A percentile compares a stretch with the other conserved stretches of the same genome.
phyloP scores from a whole-genome alignment of 2,113 vertebrate genomes.

The Shinisaurus crocodilurus region DNA sequence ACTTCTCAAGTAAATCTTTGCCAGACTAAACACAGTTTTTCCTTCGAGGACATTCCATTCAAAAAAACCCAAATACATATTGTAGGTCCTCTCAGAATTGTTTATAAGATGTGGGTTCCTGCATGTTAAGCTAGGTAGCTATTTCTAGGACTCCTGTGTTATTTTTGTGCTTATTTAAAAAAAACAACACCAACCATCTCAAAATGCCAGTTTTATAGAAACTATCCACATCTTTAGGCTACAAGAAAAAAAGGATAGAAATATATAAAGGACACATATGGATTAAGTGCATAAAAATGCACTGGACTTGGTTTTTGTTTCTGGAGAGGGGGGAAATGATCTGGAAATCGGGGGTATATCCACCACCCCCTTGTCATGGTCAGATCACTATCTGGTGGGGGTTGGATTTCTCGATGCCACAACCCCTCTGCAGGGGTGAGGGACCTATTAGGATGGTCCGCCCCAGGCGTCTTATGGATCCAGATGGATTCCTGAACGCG shows the following conservation, averaged over 20 bases:
- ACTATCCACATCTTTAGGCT: conserved; percentile 7
- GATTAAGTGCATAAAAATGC: conserved; percentile 58
- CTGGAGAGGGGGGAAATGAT: too few species aligned
- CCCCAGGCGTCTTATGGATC: too few species aligned
- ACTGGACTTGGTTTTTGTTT: too few species aligned
- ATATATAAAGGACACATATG: conserved; percentile 41
- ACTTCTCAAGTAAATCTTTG: conserved; percentile 68
- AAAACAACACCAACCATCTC: neutral
- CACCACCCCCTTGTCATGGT: too few species aligned
- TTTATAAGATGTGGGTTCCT: conserved; percentile 41
- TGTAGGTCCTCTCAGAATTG: conserved; percentile 37
- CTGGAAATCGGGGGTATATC: too few species aligned
- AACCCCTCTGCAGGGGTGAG: too few species aligned
- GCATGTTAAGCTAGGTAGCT: conserved; percentile 35
- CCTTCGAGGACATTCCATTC: conserved; percentile 42
- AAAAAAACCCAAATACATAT: conserved; percentile 57
- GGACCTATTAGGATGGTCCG: too few species aligned
- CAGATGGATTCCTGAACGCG: too few species aligned
- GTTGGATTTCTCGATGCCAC: too few species aligned
- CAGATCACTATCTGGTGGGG: too few species aligned
- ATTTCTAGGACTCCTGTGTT: conserved; percentile 45
- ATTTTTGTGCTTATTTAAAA: conserved; percentile 43
- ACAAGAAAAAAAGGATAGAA: conserved; percentile 48
- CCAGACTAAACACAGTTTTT: conserved; percentile 71
- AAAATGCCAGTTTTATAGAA: conserved; percentile 47